Percentiles rank a stretch among this genome's conserved stretches.
Conservation (phyloP, 1,140 invertebrate species). For the Oppia nitens region DNA sequence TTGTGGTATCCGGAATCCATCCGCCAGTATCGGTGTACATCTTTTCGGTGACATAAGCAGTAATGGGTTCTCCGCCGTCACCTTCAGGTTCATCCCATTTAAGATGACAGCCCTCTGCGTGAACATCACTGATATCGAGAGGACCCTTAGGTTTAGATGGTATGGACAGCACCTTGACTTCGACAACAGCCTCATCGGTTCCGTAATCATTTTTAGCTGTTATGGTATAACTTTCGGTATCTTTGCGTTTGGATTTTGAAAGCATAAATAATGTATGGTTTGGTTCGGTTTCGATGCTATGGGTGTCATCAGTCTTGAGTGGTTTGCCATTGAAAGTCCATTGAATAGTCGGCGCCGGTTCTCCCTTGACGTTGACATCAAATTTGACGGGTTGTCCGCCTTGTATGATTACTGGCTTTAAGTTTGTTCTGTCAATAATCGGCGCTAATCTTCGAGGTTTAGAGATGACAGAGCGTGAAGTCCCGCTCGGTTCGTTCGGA, state of each 20-base stretch:
- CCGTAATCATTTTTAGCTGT: conserved; percentile 75
- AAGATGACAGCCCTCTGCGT: conserved; percentile 86
- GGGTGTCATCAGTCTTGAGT: conserved; percentile 21
- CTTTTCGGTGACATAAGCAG: conserved; percentile 58
- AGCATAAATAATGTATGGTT: conserved; percentile 45
- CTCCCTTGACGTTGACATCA: conserved; percentile 81
- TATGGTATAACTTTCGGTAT: conserved; percentile 82
- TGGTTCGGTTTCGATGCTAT: conserved; percentile 45
- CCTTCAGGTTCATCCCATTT: conserved; percentile 75
- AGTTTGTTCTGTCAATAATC: conserved; percentile 53
- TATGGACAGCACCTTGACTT: conserved; percentile 47
- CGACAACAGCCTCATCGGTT: conserved; percentile 75
- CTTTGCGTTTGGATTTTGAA: conserved; percentile 61
- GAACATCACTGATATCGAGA: conserved; percentile 63
- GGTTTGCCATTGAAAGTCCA: conserved; percentile 60
- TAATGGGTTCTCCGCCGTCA: conserved; percentile 89
- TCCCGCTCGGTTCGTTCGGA: conserved; percentile 65
- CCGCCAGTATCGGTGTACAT: conserved; percentile 67
- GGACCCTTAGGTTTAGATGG: conserved; percentile 17
- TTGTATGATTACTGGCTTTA: conserved; percentile 67
- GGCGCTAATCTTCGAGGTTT: conserved; percentile 76
- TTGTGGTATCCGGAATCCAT: conserved; percentile 79
- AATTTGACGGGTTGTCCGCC: conserved; percentile 79
- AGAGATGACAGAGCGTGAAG: conserved; percentile 5
- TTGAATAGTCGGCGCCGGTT: conserved; percentile 77